phyloP scores from a whole-genome alignment of 2,888 invertebrate species.

The Chrysopilus asiliformis region DNA sequence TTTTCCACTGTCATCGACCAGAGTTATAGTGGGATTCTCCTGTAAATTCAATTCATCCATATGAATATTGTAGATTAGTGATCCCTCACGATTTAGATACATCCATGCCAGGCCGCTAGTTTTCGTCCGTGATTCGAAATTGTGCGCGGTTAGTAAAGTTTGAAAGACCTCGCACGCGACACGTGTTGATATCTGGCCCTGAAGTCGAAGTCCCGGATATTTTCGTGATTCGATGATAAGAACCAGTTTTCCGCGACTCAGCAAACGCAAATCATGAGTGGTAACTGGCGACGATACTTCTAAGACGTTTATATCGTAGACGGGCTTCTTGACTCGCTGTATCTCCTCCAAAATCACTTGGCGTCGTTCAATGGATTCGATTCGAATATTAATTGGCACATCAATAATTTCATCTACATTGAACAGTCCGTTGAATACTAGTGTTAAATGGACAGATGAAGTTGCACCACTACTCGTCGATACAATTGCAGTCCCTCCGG shows the following conservation, averaged over 20 bases:
- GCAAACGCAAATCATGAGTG: constrained; percentile 56
- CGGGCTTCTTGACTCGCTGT: constrained; percentile 55
- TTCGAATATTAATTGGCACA: constrained; percentile 52
- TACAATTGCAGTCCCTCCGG: constrained; percentile 74
- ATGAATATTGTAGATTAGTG: constrained; percentile 62
- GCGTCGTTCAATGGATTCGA: constrained; percentile 58
- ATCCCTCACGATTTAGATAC: constrained; percentile 64
- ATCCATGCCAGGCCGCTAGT: constrained; percentile 63
- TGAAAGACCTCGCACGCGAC: constrained; percentile 72
- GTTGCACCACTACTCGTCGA: constrained; percentile 67
- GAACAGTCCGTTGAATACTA: constrained; percentile 74
- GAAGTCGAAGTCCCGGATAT: constrained; percentile 49
- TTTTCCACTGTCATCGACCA: constrained; percentile 59
- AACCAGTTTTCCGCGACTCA: constrained; percentile 62
- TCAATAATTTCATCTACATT: constrained; percentile 47
- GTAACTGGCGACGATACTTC: constrained; percentile 69
- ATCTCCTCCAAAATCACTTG: constrained; percentile 59
- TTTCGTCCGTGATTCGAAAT: constrained; percentile 35
- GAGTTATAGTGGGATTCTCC: constrained; percentile 50
- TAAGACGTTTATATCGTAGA: constrained; percentile 60
- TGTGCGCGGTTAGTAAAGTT: constrained; percentile 47
- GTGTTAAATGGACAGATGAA: constrained; percentile 65
- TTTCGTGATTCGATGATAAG: constrained; percentile 56
- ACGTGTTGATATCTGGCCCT: constrained; percentile 58
- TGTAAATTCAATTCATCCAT: constrained; percentile 47